Conservation (phyloP, 2,113 vertebrate species). For the Empidonax traillii region DNA sequence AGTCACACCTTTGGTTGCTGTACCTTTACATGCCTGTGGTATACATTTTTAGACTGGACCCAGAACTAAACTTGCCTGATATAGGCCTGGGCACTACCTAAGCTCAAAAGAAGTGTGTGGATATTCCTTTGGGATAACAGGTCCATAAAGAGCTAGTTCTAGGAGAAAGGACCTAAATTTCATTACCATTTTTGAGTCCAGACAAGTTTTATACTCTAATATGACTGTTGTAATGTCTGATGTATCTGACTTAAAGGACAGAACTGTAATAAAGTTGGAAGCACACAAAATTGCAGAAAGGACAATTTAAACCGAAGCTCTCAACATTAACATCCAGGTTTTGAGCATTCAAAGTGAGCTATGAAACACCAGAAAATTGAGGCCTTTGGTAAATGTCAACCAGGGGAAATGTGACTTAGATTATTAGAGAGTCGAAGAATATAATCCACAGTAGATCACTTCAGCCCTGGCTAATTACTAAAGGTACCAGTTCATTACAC, state of each 20-base stretch:
- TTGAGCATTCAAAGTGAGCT: constrained; percentile 38
- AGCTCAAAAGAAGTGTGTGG: neutral
- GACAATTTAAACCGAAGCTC: constrained; percentile 40
- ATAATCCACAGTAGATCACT: constrained; percentile 58
- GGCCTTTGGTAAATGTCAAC: constrained; percentile 59
- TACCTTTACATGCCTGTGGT: no score
- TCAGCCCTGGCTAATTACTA: constrained; percentile 56
- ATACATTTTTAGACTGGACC: neutral
- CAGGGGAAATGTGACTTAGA: constrained; percentile 53
- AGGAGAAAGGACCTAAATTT: neutral
- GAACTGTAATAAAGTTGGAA: constrained; percentile 40
- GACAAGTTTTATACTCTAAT: constrained; percentile 35
- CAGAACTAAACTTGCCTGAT: accelerated
- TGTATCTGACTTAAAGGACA: constrained; percentile 48
- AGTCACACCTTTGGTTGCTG: neutral
- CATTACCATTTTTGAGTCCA: constrained; percentile 3
- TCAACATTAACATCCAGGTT: constrained; percentile 31
- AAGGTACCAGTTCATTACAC: constrained; percentile 63
- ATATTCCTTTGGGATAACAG: neutral
- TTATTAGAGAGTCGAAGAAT: constrained; percentile 64
- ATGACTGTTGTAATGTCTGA: constrained; percentile 13
- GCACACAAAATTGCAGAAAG: constrained; percentile 11
- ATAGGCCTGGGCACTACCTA: accelerated
- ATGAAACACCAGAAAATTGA: constrained; percentile 51
- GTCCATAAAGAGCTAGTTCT: neutral